Evolutionary conservation across 1,140 invertebrate species (phyloP).

Genomic region (Drosophila parvula): DNA sequence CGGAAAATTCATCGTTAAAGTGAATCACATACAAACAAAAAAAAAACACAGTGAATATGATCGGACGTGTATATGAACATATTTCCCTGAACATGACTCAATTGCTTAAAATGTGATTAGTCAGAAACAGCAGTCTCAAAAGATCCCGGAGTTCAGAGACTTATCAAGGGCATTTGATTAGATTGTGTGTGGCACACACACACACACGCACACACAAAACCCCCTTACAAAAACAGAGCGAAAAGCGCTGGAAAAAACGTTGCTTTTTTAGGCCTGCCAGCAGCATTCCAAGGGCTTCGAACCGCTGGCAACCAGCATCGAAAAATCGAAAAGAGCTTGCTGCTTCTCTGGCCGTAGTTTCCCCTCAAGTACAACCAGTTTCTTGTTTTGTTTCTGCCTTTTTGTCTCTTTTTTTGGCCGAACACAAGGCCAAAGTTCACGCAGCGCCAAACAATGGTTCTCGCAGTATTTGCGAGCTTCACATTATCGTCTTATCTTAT

Average conservation of each 20-base stretch:
- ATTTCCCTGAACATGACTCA: slow-evolving; percentile 39
- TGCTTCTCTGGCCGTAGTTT: slow-evolving; percentile 25
- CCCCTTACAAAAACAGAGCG: slow-evolving; percentile 7
- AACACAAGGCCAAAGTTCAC: slow-evolving; percentile 52
- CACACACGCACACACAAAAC: neutral
- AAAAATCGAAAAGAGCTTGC: slow-evolving; percentile 20
- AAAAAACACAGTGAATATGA: slow-evolving; percentile 4
- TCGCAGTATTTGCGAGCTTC: slow-evolving; percentile 19
- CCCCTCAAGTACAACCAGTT: slow-evolving; percentile 49
- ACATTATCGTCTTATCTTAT: slow-evolving; percentile 34
- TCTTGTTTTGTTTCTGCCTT: slow-evolving; percentile 23
- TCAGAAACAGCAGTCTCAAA: slow-evolving; percentile 28
- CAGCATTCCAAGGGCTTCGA: slow-evolving; percentile 51
- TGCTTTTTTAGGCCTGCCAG: slow-evolving; percentile 39
- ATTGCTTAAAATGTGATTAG: slow-evolving; percentile 48
- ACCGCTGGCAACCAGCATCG: slow-evolving; percentile 35
- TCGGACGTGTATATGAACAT: slow-evolving; percentile 21
- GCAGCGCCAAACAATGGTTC: slow-evolving; percentile 48
- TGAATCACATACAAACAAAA: slow-evolving; percentile 30
- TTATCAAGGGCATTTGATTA: slow-evolving; percentile 51
- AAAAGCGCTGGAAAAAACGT: slow-evolving; percentile 13
- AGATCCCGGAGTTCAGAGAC: slow-evolving; percentile 44
- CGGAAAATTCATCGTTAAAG: slow-evolving; percentile 20
- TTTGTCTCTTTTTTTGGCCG: slow-evolving; percentile 30
- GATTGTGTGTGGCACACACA: slow-evolving; percentile 22